phyloP scores from a whole-genome alignment of 1,140 invertebrate species.

The Notospermus geniculatus region DNA sequence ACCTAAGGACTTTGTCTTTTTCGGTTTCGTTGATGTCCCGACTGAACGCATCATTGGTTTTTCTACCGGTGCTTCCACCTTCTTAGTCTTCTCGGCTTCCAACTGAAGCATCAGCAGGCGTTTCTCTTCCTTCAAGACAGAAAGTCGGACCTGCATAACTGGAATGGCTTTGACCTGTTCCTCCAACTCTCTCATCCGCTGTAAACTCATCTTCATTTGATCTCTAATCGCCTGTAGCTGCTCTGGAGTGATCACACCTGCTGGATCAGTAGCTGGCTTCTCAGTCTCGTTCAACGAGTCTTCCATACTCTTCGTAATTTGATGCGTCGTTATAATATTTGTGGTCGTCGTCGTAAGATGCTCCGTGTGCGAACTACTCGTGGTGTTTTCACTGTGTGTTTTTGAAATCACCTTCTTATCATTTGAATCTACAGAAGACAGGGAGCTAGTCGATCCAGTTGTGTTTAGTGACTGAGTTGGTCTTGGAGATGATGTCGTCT shows the following conservation, averaged over 20 bases:
- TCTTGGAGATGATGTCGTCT: not conserved
- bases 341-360: slow-evolving; percentile 1
- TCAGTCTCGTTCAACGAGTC: not conserved
- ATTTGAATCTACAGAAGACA: slow-evolving; percentile 42
- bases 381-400: slow-evolving; percentile 10
- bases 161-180: slow-evolving; percentile 82
- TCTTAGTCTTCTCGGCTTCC: slow-evolving; percentile 41
- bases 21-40: too few species aligned
- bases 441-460: slow-evolving; percentile 40
- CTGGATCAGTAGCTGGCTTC: not conserved
- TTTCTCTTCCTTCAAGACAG: slow-evolving; percentile 73
- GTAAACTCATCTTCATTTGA: slow-evolving; percentile 75
- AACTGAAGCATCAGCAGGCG: slow-evolving; percentile 64
- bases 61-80: not conserved
- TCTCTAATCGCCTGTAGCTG: slow-evolving; percentile 53
- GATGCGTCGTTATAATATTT: slow-evolving; percentile 19
- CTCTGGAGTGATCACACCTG: slow-evolving; percentile 10
- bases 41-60: too few species aligned
- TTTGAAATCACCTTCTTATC: slow-evolving; percentile 32
- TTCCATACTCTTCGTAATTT: slow-evolving; percentile 5
- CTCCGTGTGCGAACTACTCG: slow-evolving; percentile 9
- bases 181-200: slow-evolving; percentile 76
- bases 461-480: not conserved
- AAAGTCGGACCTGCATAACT: slow-evolving; percentile 72
- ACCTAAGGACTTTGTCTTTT: slow-evolving; percentile 30